Conservation (phyloP, 2,113 vertebrate genomes). For the Hydropotes inermis region DNA sequence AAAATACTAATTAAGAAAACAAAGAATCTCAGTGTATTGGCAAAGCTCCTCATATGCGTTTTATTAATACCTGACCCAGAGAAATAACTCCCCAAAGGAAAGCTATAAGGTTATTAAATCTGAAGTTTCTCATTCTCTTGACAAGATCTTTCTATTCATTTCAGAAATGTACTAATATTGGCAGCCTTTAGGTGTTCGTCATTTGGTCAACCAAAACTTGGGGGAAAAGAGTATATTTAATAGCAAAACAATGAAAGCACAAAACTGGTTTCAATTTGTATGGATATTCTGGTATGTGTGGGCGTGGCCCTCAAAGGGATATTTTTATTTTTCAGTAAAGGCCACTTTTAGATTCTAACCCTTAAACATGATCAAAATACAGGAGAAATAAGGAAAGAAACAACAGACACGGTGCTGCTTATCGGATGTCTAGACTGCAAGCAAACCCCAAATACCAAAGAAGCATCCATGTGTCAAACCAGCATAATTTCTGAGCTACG, state of each 20-base stretch:
- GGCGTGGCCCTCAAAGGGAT: background rate
- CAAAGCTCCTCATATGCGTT: background rate
- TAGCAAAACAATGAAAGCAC: slow-evolving; percentile 5
- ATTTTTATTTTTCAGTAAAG: background rate
- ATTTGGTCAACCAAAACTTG: slow-evolving; percentile 17
- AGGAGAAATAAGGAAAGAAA: background rate
- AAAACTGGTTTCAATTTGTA: background rate
- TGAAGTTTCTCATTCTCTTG: slow-evolving; percentile 23
- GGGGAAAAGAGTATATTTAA: background rate
- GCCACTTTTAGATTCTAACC: background rate
- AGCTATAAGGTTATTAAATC: background rate
- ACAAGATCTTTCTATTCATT: background rate
- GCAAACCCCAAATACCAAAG: slow-evolving; percentile 71
- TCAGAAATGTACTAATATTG: background rate
- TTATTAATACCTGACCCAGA: background rate
- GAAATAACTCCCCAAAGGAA: slow-evolving; percentile 18
- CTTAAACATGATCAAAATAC: background rate
- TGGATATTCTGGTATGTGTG: background rate
- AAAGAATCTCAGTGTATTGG: background rate
- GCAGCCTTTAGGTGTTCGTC: background rate
- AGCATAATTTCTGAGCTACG: slow-evolving; percentile 59
- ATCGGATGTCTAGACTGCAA: slow-evolving; percentile 62
- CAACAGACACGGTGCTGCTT: slow-evolving; percentile 1
- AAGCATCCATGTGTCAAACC: slow-evolving; percentile 70
- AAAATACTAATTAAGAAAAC: slow-evolving; percentile 1